Evolutionary conservation across 2,888 invertebrate species (phyloP).

Genomic region (Perithous albicinctus): DNA sequence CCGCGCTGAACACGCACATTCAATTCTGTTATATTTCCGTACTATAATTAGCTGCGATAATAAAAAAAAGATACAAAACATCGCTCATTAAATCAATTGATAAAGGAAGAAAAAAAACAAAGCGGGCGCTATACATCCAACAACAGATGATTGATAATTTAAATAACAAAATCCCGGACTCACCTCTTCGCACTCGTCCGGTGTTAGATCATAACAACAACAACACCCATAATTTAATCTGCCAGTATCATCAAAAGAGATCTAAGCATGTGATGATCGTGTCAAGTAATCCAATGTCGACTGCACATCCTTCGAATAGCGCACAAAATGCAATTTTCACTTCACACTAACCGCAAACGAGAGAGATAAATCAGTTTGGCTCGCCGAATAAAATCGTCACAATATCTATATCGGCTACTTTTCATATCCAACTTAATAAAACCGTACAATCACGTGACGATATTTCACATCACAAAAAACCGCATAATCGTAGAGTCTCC

Average conservation of each 20-base stretch:
- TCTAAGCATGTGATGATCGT: conserved; percentile 4
- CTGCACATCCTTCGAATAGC: conserved; percentile 31
- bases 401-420: too few species aligned
- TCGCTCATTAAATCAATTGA: neutral
- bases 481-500: too few species aligned
- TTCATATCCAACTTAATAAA: conserved; percentile 16
- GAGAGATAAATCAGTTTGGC: neutral
- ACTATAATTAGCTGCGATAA: neutral
- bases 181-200: too few species aligned
- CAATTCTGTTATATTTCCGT: neutral
- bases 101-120: neutral
- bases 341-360: neutral
- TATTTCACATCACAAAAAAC: too few species aligned
- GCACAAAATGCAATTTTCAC: conserved; percentile 22
- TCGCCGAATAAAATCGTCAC: too few species aligned
- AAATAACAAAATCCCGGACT: neutral
- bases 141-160: neutral
- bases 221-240: neutral
- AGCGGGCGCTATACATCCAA: neutral
- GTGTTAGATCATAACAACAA: conserved; percentile 7
- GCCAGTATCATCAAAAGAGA: too few species aligned
- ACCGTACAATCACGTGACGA: too few species aligned
- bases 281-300: conserved; percentile 17
- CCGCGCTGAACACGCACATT: conserved; percentile 13
- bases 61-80: neutral